Base-by-base conservation (phyloP, 2,888 invertebrate species). In the Girardia tigrina region DNA sequence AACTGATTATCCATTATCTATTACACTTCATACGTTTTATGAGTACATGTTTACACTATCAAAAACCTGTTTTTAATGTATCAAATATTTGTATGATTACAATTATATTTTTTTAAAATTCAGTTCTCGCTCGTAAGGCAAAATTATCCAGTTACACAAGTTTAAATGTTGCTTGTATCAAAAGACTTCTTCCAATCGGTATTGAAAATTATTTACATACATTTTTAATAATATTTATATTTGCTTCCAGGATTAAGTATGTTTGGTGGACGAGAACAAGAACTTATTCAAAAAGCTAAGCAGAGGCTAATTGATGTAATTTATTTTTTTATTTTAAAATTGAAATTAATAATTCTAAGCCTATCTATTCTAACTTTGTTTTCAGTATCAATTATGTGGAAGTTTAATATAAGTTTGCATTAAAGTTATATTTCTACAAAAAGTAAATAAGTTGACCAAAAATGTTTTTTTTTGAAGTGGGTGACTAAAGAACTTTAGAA, bases 211-310 rank as follows among this genome's bases (percentile, higher is more conserved):
- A 26, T 72, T 23, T 28, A 70, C 23, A 14, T 70, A 26, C 12
- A 28, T 26, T 14, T 12, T 14, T 2, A 74, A 75, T n/a, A n/a
- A n/a, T n/a, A 85, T 79, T 85, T 85, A 78, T 2, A 2, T 1
- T 76, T 1, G 1, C 36, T 75, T 29, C 4, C 26, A 76, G 76
- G 98, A 0, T 86, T 99, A 75, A 98, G 97, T 84, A 87, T 98
- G 78, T 99, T 99, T 84, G 98, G 97, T 12, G 99, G 99, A 0
- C 87, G 95, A 36, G 98, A 99, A 81, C 94, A 98, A 83, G 98
- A 99, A 85, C 84, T 99, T 78, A 94, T 99, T 0, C 98, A 99
- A 82, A 94, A 97, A 82, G 94, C 95, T 85, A 99, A 99, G 85
- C 97, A 99, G 83, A 89, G 93, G 77, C 94, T 93, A 85, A 86